Base-by-base conservation (phyloP, 2,888 invertebrate genomes). In the Acanthococcus lagerstroemiae region DNA sequence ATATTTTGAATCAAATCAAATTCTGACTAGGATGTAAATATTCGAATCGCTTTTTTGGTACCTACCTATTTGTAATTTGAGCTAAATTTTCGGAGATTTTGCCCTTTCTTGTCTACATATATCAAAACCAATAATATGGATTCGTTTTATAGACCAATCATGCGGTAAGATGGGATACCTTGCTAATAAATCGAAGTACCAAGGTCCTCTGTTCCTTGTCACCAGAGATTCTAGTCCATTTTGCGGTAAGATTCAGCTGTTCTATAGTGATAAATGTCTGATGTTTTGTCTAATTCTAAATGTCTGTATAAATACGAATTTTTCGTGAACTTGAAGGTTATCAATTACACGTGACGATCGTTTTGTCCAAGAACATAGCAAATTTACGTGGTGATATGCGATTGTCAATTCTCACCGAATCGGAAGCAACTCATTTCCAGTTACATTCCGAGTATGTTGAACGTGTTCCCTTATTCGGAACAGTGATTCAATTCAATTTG, bases 201-300 rank as follows among this genome's bases (percentile, higher is more conserved):
- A 78, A 65, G 83, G 82, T 37, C 78, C 80, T 48, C 79, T 82
- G 74, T 83, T 81, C 72, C 75, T 83, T 45, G 74, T 77, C 1
- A 83, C 83, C 0, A 76, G 78, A 70, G 76, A 76, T 37, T 71
- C 77, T 50, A 70, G 74, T 56, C 80, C 81, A 12, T 82, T 75
- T 73, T 83, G 83, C 73, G 83, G 83, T 80, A 78, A 73, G 73
- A 68, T 9, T 69, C 44, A 9, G 50, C 45, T 56, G 63, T 55
- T n/a, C 21, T 27, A 56, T 15, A 17, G 44, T 5, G n/a, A n/a
- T n/a, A n/a, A n/a, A n/a, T 63, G 24, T 56, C 22, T 12, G 26
- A 17, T 4, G n/a, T 17, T 6, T 44, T 45, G 4, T 56, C 7
- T 17, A 7, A 12, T n/a, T 1, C 17, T 52, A 44, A 48, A 66